phyloP scores from a whole-genome alignment of 2,888 invertebrate species.

The Caenorhabditis sulstoni region DNA sequence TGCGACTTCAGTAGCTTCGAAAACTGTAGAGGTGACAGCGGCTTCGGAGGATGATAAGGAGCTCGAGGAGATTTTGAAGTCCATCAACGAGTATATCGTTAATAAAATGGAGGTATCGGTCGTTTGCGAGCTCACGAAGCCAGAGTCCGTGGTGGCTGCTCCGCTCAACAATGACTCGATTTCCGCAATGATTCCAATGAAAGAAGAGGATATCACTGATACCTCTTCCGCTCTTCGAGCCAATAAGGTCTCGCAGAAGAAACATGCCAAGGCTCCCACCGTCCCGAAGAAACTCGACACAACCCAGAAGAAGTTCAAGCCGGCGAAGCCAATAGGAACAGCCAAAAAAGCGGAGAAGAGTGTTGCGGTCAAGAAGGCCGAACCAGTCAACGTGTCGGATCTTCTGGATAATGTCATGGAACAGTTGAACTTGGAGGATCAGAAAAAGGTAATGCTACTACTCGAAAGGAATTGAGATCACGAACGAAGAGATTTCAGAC shows the following conservation, averaged over 20 bases:
- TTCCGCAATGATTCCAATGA: constrained; percentile 1
- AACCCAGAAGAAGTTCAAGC: constrained; percentile 26
- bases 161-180: background rate
- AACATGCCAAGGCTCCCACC: constrained; percentile 13
- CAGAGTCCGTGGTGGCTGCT: constrained; percentile 36
- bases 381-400: background rate
- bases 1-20: background rate
- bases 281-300: constrained; percentile 21
- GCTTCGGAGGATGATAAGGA: constrained; percentile 1
- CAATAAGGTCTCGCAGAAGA: constrained; percentile 11
- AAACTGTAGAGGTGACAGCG: background rate
- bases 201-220: constrained; percentile 36
- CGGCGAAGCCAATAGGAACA: constrained; percentile 18
- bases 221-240: constrained; percentile 19
- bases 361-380: constrained; percentile 3
- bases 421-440: constrained; percentile 17
- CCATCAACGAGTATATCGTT: constrained; percentile 2
- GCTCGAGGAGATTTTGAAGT: constrained; percentile 4
- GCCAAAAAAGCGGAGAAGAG: constrained; percentile 14
- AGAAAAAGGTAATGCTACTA: constrained; percentile 6
- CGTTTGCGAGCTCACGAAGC: constrained; percentile 32
- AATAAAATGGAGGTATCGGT: constrained; percentile 18
- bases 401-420: constrained; percentile 33
- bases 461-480: background rate
- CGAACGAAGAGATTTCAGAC: background rate